Evolutionary conservation across 2,888 invertebrate genomes (phyloP), one percentile per base, ranked within the genome.

Genomic region (Epirrhoe tristata): DNA sequence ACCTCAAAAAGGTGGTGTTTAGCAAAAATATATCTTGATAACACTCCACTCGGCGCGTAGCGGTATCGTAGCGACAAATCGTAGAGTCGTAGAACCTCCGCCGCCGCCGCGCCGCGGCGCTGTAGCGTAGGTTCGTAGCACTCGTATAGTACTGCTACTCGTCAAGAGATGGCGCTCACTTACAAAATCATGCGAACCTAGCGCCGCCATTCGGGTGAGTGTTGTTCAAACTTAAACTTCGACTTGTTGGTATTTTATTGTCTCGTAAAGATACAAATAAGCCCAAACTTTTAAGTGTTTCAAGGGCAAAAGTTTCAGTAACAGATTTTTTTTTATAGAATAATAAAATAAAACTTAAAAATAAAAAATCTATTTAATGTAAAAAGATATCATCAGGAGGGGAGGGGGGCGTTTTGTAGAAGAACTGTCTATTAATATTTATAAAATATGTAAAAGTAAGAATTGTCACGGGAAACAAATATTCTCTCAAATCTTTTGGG

Each of bases 91-190:
- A 72, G 72, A 66, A 55, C 67, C 67, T 52, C 53, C 65, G 24
- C 12, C 12, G 6, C 54, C 60, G 66, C 57, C 53, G 17, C 63
- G 70, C 69, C 67, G 67, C 57, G 51, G 17, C 63, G 70, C 69
- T 66, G 67, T 58, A 66, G 70, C 55, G 71, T 70, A 70, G 69
- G 31, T 50, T 34, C 56, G 59, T 66, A 50, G 50, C 39, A 34
- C 5, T 65, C 8, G 5, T 34, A 52, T 69, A 70, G 70, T 76
- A 70, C 58, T 65, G 74, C 78, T 64, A 76, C 77, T 77, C 71
- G 39, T 52, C 70, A 66, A 71, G 63, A 78, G 78, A 75, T 78
- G 77, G 77, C 77, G 76, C 71, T 54, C 24, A 34, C 31, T 60
- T 1, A 10, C 1, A 1, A 54, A 36, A 53, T 0, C 10, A 10